Percentiles rank a stretch among this genome's conserved stretches.
Conservation (phyloP, 1,140 invertebrate genomes). For the Euwallacea fornicatus region DNA sequence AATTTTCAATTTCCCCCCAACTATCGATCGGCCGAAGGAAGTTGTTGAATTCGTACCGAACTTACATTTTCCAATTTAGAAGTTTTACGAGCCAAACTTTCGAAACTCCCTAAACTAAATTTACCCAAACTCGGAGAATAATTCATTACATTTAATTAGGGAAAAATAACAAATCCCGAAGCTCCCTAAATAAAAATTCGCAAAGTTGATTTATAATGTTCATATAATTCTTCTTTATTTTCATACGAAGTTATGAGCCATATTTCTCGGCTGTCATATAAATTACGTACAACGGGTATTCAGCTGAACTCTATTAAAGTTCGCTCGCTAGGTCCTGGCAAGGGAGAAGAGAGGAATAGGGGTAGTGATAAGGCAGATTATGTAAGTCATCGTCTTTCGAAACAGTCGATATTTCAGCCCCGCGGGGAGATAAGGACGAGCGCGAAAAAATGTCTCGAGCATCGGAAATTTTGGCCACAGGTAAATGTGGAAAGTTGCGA, state of each 20-base stretch:
- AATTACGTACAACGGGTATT: constrained; percentile 52
- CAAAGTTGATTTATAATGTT: constrained; percentile 54
- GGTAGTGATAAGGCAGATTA: constrained; percentile 2
- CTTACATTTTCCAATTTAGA: constrained; percentile 20
- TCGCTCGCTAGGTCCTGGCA: constrained; percentile 50
- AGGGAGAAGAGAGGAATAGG: constrained; percentile 7
- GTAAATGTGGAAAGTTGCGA: too few relatives aligned
- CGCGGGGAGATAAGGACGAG: too few relatives aligned
- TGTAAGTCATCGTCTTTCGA: neutral
- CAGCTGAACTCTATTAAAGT: constrained; percentile 53
- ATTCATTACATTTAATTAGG: constrained; percentile 45
- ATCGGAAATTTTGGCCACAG: too few relatives aligned
- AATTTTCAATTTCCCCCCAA: constrained; percentile 22
- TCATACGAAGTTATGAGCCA: constrained; percentile 54
- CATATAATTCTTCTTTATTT: constrained; percentile 56
- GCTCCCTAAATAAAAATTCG: constrained; percentile 49
- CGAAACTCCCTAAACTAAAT: constrained; percentile 4
- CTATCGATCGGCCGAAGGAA: constrained; percentile 12
- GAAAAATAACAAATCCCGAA: constrained; percentile 46
- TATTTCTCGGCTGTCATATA: constrained; percentile 55
- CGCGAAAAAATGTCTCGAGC: too few relatives aligned
- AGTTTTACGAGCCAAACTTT: constrained; percentile 17
- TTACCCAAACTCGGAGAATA: constrained; percentile 39
- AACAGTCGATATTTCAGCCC: too few relatives aligned
- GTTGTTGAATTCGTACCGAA: constrained; percentile 10